Evolutionary conservation across 2,888 invertebrate species (phyloP).

Genomic region (Euplexia lucipara): DNA sequence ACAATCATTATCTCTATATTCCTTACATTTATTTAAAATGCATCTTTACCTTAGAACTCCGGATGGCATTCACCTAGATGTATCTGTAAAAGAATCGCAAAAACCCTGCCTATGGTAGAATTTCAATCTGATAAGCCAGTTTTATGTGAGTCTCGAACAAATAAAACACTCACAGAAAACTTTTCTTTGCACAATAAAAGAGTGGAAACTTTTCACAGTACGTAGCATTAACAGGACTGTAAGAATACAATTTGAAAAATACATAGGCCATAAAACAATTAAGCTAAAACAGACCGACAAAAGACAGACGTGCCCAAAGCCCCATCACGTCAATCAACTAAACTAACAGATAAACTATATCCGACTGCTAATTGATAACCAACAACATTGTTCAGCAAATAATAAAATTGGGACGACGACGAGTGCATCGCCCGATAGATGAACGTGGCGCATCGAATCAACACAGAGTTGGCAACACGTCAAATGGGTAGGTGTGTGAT

Average conservation of each 20-base stretch:
- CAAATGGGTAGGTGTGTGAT: conserved; percentile 63
- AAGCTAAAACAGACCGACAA: conserved; percentile 17
- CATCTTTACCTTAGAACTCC: neutral
- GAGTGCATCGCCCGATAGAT: conserved; percentile 78
- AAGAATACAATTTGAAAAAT: neutral
- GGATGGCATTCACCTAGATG: conserved; percentile 3
- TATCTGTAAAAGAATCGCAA: conserved; percentile 16
- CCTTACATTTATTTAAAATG: conserved; percentile 1
- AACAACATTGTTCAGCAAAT: conserved; percentile 54
- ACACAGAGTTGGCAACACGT: conserved; percentile 65
- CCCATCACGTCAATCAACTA: conserved; percentile 51
- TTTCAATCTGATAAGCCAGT: conserved; percentile 22
- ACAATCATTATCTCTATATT: neutral
- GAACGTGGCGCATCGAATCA: conserved; percentile 59
- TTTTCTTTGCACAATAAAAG: neutral
- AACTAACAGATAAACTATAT: conserved; percentile 58
- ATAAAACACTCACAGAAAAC: conserved; percentile 8
- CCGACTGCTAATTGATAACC: conserved; percentile 29
- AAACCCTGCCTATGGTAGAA: conserved; percentile 8
- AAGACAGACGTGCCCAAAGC: conserved; percentile 22
- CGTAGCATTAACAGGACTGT: neutral
- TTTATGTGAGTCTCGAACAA: conserved; percentile 27
- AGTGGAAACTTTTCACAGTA: neutral
- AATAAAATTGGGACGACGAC: conserved; percentile 71
- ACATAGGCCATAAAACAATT: conserved; percentile 27